Conservation (phyloP, 2,888 invertebrate species). For the Polydrusus pterygomalis region DNA sequence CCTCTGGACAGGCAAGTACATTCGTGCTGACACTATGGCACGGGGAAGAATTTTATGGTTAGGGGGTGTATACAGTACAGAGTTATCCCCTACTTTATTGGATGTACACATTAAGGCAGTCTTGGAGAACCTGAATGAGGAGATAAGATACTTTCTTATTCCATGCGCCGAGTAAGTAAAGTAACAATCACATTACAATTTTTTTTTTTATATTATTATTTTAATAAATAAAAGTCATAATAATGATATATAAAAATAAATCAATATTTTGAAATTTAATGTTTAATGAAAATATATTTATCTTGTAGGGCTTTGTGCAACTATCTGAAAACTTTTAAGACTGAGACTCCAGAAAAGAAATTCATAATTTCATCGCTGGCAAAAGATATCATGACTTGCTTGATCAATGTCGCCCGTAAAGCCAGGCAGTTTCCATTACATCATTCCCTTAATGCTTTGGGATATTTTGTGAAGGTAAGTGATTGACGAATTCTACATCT, state of each 20-base stretch:
- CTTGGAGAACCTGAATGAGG: slow-evolving; percentile 48
- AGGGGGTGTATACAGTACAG: slow-evolving; percentile 56
- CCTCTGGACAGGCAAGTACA: slow-evolving; percentile 56
- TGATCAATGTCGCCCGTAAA: slow-evolving; percentile 54
- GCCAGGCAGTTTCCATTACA: slow-evolving; percentile 37
- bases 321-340: slow-evolving; percentile 52
- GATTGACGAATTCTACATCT: background rate
- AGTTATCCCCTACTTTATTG: slow-evolving; percentile 53
- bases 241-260: background rate
- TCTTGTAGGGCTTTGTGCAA: slow-evolving; percentile 57
- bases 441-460: slow-evolving; percentile 57
- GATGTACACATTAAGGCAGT: slow-evolving; percentile 55
- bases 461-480: slow-evolving; percentile 58
- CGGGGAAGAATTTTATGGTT: slow-evolving; percentile 48
- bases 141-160: slow-evolving; percentile 48
- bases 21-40: slow-evolving; percentile 11
- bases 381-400: slow-evolving; percentile 52
- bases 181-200: too few relatives aligned
- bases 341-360: slow-evolving; percentile 51
- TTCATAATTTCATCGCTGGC: slow-evolving; percentile 47
- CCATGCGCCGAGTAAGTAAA: slow-evolving; percentile 58
- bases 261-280: too few relatives aligned
- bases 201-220: too few relatives aligned
- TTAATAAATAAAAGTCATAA: background rate
- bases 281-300: slow-evolving; percentile 7